Base-by-base conservation (phyloP, 2,888 invertebrate genomes). In the Zaprionus lineosus region DNA sequence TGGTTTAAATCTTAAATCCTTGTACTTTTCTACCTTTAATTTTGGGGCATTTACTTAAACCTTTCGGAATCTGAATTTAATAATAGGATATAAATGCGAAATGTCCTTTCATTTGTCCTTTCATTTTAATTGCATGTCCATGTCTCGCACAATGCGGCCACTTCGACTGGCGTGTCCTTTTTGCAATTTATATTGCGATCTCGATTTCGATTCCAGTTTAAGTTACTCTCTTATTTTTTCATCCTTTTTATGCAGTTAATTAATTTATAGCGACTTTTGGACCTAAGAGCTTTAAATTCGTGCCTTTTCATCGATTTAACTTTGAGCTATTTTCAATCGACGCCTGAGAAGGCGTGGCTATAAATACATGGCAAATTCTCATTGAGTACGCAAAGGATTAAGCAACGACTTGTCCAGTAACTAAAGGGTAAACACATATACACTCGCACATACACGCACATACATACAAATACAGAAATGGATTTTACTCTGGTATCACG, bases 301-400 rank as follows among this genome's bases (percentile, higher is more conserved):
- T 28, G 26, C 44, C 39, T 29, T 36, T 48, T 52, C 60, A 71
- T 69, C 66, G 72, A 69, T 69, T 16, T 37, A 36, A 40, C 29
- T 26, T 15, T 8, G 39, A 21, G 41, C 39, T 21, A 21, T 7
- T 5, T n/a, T 7, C 2, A 51, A 26, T 5, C 39, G 34, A 48
- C 26, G 47, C 37, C 26, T 39, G 26, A 36, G 33, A 56, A 69
- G 66, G 53, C 52, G 47, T 36, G 48, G 67, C 69, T 69, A 69
- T 72, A 60, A 69, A 69, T 69, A 69, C 26, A 31, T 31, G 15
- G 40, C 24, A 52, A 60, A 69, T 51, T 56, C 53, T 59, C 59
- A 41, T 43, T 31, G 19, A 29, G 21, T 65, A n/a, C 52, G 40
- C 37, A 51, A 14, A 29, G 47, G 29, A 65, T 71, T 69, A 69